A percentile compares a stretch with the other conserved stretches of the same genome.
Evolutionary conservation across 1,140 invertebrate species (phyloP).

Genomic region (Trichomalopsis sarcophagae): DNA sequence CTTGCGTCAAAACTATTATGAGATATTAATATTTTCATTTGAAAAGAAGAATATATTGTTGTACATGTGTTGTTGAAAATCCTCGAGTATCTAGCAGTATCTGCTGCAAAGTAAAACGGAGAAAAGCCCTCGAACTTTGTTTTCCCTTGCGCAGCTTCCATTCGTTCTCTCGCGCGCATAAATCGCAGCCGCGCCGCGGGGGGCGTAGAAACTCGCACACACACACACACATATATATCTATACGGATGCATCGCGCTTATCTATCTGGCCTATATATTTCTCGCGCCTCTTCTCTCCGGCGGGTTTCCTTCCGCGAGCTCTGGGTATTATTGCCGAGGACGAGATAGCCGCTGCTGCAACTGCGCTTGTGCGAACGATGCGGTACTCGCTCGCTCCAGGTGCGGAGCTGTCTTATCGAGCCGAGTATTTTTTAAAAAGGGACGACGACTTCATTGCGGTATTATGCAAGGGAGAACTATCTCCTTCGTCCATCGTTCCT

Average conservation of each 20-base stretch:
- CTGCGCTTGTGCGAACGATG: neutral
- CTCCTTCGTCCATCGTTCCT: conserved; percentile 6
- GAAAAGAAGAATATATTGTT: too few species aligned
- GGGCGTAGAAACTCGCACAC: too few species aligned
- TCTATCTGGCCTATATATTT: conserved; percentile 24
- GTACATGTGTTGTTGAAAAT: too few species aligned
- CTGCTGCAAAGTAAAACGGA: too few species aligned
- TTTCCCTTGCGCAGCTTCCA: too few species aligned
- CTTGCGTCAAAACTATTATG: too few species aligned
- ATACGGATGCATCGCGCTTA: conserved; percentile 7
- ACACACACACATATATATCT: neutral
- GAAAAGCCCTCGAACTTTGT: too few species aligned
- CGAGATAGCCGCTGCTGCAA: neutral
- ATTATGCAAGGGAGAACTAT: conserved; percentile 22
- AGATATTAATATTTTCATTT: too few species aligned
- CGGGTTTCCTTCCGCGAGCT: neutral
- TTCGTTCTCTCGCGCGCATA: too few species aligned
- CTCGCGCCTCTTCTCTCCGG: neutral
- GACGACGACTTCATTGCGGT: neutral
- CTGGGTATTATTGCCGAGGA: neutral
- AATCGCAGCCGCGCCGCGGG: too few species aligned
- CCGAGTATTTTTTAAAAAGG: neutral
- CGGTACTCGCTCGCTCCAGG: too few species aligned
- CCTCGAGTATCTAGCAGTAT: too few species aligned
- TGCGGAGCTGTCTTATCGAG: neutral